Conservation (phyloP, 1,140 invertebrate genomes). For the Aphis gossypii region DNA sequence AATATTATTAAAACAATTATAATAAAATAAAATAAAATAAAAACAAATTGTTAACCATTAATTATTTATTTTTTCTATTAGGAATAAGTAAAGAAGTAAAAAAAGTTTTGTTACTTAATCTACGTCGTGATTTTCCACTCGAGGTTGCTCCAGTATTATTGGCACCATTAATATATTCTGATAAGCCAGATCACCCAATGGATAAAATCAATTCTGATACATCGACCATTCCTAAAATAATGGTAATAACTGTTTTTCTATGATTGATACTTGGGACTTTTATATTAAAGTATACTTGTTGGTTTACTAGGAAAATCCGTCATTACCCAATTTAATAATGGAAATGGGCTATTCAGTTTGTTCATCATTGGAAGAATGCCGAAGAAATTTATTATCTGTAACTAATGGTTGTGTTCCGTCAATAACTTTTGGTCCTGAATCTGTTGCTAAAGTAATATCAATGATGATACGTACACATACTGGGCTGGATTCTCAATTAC, state of each 20-base stretch:
- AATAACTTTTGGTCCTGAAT: constrained; percentile 67
- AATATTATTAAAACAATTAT: background rate
- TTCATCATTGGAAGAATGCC: constrained; percentile 85
- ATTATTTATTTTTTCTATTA: constrained; percentile 64
- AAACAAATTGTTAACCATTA: background rate
- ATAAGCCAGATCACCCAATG: constrained; percentile 76
- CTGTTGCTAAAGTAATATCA: constrained; percentile 84
- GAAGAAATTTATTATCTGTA: constrained; percentile 80
- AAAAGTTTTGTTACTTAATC: constrained; percentile 79
- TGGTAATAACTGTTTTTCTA: constrained; percentile 66
- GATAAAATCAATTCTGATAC: constrained; percentile 67
- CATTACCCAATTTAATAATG: constrained; percentile 82
- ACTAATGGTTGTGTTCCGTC: constrained; percentile 73
- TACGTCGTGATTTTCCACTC: constrained; percentile 85
- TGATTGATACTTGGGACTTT: background rate
- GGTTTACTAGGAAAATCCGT: constrained; percentile 67
- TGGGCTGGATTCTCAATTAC: constrained; percentile 72
- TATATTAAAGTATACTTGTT: background rate
- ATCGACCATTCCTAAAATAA: constrained; percentile 69
- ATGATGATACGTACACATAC: constrained; percentile 86
- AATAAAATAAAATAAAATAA: too few species aligned
- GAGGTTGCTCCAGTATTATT: constrained; percentile 87
- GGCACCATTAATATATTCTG: constrained; percentile 84
- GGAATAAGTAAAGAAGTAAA: constrained; percentile 75
- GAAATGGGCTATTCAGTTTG: constrained; percentile 92